Conservation (phyloP, 2,797 vertebrate genomes). For the Synanceia verrucosa region DNA sequence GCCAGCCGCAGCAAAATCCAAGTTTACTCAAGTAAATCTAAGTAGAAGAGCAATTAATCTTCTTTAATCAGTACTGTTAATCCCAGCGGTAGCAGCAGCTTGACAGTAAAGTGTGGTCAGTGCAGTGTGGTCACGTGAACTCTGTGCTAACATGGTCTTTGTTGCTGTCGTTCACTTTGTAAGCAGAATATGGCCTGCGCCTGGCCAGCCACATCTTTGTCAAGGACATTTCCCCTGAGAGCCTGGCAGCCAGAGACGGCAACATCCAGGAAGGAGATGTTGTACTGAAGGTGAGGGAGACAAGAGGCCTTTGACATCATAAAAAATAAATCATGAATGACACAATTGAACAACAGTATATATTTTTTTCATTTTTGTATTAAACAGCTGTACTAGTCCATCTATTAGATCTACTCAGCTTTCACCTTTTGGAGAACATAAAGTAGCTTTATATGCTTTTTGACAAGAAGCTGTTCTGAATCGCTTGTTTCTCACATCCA, state of each 20-base stretch:
- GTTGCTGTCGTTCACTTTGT: constrained; percentile 83
- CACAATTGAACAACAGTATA: not conserved
- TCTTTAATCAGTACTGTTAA: constrained; percentile 72
- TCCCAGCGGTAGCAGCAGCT: constrained; percentile 57
- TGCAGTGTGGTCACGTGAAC: constrained; percentile 50
- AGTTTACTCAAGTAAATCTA: constrained; percentile 71
- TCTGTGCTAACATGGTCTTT: constrained; percentile 78
- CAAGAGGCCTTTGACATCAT: not conserved
- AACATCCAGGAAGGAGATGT: constrained; percentile 99
- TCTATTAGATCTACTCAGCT: constrained; percentile 14
- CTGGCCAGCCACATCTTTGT: constrained; percentile 99
- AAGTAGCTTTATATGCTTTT: not conserved
- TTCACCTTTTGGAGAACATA: constrained; percentile 5
- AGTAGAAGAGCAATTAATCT: constrained; percentile 80
- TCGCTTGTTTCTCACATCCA: not conserved
- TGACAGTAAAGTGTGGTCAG: constrained; percentile 44
- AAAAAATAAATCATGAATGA: constrained; percentile 6
- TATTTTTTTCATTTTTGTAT: not conserved
- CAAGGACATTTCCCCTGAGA: constrained; percentile 99
- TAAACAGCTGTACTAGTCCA: not conserved
- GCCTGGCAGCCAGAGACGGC: constrained; percentile 96
- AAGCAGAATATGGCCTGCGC: constrained; percentile 97
- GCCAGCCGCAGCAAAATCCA: constrained; percentile 66
- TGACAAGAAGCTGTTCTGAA: not conserved
- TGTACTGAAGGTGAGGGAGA: constrained; percentile 91